Evolutionary conservation across 1,140 invertebrate genomes (phyloP).

Genomic region (Harlomillsia oculata): DNA sequence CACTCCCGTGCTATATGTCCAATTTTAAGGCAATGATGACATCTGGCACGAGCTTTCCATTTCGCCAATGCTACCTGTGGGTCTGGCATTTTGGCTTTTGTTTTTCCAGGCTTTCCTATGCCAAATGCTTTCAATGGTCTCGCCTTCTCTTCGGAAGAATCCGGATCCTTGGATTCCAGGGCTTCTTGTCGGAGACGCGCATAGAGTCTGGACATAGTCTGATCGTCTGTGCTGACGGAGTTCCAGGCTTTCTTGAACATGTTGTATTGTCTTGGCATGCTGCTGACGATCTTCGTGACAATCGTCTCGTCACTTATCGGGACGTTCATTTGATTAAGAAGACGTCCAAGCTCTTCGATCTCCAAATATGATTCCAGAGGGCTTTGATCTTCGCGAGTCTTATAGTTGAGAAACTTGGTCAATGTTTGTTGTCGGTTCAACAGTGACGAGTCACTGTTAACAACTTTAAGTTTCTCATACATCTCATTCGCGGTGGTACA

Average conservation of each 20-base stretch:
- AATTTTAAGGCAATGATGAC: not conserved
- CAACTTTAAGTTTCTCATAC: not conserved
- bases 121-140: not conserved
- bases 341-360: not conserved
- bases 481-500: slow-evolving; percentile 5
- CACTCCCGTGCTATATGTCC: slow-evolving; percentile 2
- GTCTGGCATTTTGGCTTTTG: not conserved
- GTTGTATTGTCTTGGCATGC: not conserved
- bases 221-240: not conserved
- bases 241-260: slow-evolving; percentile 10
- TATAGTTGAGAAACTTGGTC: slow-evolving; percentile 1
- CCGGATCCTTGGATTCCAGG: not conserved
- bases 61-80: slow-evolving; percentile 6
- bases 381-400: not conserved
- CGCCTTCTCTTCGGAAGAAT: not conserved
- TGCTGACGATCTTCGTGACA: not conserved
- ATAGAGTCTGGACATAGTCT: not conserved
- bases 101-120: not conserved
- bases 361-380: not conserved
- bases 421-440: slow-evolving; percentile 6
- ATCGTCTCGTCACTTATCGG: not conserved
- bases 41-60: not conserved
- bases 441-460: not conserved
- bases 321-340: not conserved
- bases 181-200: not conserved